Percentiles rank a stretch among this genome's conserved stretches.
phyloP scores from a whole-genome alignment of 2,888 invertebrate genomes.

The Drosophila rubida region DNA sequence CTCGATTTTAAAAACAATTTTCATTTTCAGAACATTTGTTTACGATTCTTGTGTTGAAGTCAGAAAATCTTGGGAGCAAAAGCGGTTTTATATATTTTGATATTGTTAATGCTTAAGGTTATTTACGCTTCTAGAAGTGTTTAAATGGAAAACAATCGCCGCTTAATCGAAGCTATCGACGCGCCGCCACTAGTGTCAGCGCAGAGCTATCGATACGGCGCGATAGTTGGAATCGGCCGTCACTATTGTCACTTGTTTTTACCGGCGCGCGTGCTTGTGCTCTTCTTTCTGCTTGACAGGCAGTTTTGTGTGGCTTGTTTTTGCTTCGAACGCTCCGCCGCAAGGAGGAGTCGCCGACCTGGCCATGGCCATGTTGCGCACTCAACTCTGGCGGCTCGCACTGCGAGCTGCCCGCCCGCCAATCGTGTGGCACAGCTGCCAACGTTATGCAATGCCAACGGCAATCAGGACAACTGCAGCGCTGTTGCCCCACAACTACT shows the following conservation, averaged over 20 bases:
- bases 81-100: too few relatives aligned
- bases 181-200: background rate
- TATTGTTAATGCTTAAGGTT: too few relatives aligned
- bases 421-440: constrained; percentile 3
- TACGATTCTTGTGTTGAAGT: too few relatives aligned
- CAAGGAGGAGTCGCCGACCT: background rate
- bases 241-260: constrained; percentile 25
- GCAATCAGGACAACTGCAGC: background rate
- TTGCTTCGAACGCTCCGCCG: background rate
- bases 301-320: constrained; percentile 18
- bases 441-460: constrained; percentile 46
- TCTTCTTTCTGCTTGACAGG: background rate
- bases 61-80: too few relatives aligned
- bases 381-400: constrained; percentile 41
- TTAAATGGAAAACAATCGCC: background rate
- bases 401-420: constrained; percentile 3
- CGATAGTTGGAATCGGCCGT: constrained; percentile 3
- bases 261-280: constrained; percentile 41
- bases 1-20: too few relatives aligned
- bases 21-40: too few relatives aligned
- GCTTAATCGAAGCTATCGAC: background rate
- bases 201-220: background rate
- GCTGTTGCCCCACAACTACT: constrained; percentile 16
- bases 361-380: constrained; percentile 46
- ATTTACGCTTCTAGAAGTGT: background rate